Evolutionary conservation across 1,140 invertebrate species (phyloP).

Genomic region (Dufourea novaeangliae): DNA sequence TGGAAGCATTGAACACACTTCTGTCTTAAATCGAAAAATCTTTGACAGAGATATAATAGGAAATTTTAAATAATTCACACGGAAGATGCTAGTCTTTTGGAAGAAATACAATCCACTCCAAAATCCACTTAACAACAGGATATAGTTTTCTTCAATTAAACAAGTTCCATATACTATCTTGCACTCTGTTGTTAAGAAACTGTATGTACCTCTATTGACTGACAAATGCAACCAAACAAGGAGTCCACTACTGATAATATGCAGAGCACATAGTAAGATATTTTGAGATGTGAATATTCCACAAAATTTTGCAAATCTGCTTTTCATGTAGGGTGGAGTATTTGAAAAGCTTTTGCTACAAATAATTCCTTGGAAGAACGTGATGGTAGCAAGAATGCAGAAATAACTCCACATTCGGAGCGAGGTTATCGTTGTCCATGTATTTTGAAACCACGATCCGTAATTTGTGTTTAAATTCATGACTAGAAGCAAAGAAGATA

Average conservation of each 20-base stretch:
- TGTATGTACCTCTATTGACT: conserved; percentile 82
- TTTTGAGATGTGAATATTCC: conserved; percentile 84
- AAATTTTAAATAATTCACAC: conserved; percentile 79
- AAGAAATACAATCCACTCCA: conserved; percentile 88
- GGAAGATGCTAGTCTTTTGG: conserved; percentile 82
- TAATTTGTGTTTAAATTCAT: conserved; percentile 82
- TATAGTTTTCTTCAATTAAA: conserved; percentile 83
- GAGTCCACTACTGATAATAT: conserved; percentile 83
- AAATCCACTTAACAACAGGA: conserved; percentile 85
- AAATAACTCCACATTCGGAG: conserved; percentile 83
- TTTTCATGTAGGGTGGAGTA: conserved; percentile 81
- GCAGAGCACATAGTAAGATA: conserved; percentile 82
- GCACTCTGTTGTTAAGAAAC: conserved; percentile 76
- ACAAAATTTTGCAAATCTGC: conserved; percentile 84
- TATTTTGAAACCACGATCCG: conserved; percentile 81
- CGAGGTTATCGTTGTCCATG: conserved; percentile 80
- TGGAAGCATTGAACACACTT: conserved; percentile 82
- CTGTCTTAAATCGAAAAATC: conserved; percentile 84
- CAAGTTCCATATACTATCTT: conserved; percentile 67
- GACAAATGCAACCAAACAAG: conserved; percentile 85
- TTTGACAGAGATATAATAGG: conserved; percentile 86
- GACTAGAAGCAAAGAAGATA: conserved; percentile 81
- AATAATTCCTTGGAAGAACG: conserved; percentile 83
- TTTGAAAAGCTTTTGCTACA: conserved; percentile 84
- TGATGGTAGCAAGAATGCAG: conserved; percentile 80